A percentile compares a stretch with the other conserved stretches of the same genome.
These are phyloP conservation scores for Oryzias woworae DNA, from an alignment of 2,113 vertebrate species.

Conservation along the genomic window DNA sequence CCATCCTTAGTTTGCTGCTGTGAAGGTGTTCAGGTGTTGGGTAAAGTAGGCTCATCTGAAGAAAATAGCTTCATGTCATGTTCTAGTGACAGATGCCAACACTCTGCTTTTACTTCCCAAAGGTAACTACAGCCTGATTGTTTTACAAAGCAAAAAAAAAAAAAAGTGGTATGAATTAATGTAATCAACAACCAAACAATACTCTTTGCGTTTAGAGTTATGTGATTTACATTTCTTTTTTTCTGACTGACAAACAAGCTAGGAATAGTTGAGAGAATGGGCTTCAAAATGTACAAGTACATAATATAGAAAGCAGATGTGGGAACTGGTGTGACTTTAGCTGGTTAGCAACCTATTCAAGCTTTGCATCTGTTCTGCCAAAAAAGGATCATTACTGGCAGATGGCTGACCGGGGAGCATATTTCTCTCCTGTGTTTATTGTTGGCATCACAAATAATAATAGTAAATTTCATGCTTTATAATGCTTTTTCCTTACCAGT, in stretches of 20 bases:
- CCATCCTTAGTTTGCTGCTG: conserved; percentile 24
- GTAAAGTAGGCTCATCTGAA: conserved; percentile 25
- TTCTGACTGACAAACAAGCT: background rate
- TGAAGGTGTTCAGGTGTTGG: conserved; percentile 25
- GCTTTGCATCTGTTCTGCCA: conserved; percentile 57
- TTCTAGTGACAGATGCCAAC: conserved; percentile 18
- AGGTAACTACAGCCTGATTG: conserved; percentile 12
- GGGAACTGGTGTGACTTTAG: conserved; percentile 68
- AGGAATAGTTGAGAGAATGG: conserved; percentile 39
- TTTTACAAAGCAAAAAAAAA: background rate
- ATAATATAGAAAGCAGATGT: conserved; percentile 81
- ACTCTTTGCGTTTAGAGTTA: no score
- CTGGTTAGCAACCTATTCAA: conserved; percentile 73
- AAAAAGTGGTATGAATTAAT: background rate
- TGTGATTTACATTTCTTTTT: no score
- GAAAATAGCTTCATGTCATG: conserved; percentile 28
- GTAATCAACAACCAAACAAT: no score
- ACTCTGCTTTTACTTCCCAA: background rate
- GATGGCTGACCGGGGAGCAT: conserved; percentile 52
- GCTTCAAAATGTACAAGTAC: conserved; percentile 75
- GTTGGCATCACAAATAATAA: conserved; percentile 18
- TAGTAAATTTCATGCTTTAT: conserved; percentile 15
- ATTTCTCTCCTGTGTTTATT: conserved; percentile 35
- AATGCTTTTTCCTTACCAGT: conserved; percentile 24
- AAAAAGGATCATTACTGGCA: conserved; percentile 66